Evolutionary conservation across 2,888 invertebrate species (phyloP).

Genomic region (Trisateles emortualis): DNA sequence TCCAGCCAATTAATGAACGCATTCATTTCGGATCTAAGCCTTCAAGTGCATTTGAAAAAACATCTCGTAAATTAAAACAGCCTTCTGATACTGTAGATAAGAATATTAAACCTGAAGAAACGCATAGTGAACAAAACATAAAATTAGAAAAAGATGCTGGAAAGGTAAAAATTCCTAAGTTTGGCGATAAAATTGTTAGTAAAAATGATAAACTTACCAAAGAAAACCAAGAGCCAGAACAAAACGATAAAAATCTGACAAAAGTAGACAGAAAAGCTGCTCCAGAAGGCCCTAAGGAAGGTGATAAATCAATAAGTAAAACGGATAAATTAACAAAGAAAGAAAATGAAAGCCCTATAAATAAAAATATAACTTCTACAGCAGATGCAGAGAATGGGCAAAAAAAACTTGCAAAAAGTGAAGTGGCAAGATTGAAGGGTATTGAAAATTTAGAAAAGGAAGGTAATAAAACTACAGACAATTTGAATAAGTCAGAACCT

Average conservation of each 20-base stretch:
- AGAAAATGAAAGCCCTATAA: no score
- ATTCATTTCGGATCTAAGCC: slow-evolving; percentile 77
- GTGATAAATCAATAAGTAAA: neutral
- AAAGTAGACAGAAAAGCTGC: neutral
- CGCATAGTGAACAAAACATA: neutral
- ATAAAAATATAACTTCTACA: no score
- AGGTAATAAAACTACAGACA: no score
- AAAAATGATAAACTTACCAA: slow-evolving; percentile 5
- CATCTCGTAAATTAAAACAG: slow-evolving; percentile 2
- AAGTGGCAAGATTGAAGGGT: no score
- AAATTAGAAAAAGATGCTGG: neutral
- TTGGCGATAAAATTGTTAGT: slow-evolving; percentile 9
- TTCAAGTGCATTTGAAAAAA: slow-evolving; percentile 51
- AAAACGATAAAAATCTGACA: neutral
- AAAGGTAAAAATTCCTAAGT: slow-evolving; percentile 11
- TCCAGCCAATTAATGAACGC: slow-evolving; percentile 89
- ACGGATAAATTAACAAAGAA: neutral
- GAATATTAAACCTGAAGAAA: neutral
- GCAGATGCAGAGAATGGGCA: no score
- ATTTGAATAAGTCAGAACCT: no score
- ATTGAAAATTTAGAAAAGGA: no score
- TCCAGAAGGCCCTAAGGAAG: no score
- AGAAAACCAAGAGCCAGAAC: neutral
- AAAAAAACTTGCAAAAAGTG: no score
- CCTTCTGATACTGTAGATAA: neutral